Percentiles rank a stretch among this genome's conserved stretches.
Conservation (phyloP, 1,140 invertebrate genomes). For the Mactra quadrangularis region DNA sequence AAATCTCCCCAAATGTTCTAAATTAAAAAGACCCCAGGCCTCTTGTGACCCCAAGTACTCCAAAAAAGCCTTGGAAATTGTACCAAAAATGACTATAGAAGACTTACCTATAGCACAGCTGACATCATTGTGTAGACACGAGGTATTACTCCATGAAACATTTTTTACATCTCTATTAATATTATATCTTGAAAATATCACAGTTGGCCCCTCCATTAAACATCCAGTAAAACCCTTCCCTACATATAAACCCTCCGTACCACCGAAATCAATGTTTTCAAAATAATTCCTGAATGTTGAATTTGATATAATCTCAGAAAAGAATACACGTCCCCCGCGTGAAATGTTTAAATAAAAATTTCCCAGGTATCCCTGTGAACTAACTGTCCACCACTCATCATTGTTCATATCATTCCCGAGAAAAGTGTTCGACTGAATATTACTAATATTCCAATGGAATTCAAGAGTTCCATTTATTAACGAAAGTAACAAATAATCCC, state of each 20-base stretch:
- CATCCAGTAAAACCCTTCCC: constrained; percentile 41
- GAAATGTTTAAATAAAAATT: constrained; percentile 52
- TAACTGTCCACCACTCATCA: constrained; percentile 51
- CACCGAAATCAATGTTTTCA: constrained; percentile 25
- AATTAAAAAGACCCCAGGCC: too few relatives aligned
- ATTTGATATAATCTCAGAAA: constrained; percentile 55
- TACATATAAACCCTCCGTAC: constrained; percentile 25
- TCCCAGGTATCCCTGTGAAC: constrained; percentile 28
- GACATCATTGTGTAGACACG: constrained; percentile 32
- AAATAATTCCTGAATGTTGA: constrained; percentile 53
- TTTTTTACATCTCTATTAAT: not conserved
- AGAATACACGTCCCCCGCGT: constrained; percentile 7
- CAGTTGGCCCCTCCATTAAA: constrained; percentile 57
- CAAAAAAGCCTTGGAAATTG: too few relatives aligned
- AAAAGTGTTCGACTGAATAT: not conserved
- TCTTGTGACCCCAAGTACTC: too few relatives aligned
- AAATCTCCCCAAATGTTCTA: too few relatives aligned
- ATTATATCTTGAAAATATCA: constrained; percentile 45
- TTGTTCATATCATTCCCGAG: constrained; percentile 44
- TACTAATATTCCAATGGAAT: constrained; percentile 36
- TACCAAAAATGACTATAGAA: too few relatives aligned
- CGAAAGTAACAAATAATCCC: constrained; percentile 35
- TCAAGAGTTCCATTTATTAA: constrained; percentile 43
- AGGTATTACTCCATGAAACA: constrained; percentile 45
- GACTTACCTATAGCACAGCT: constrained; percentile 39